Conservation (phyloP, 2,797 vertebrate species). For the Lepus oiostolus region DNA sequence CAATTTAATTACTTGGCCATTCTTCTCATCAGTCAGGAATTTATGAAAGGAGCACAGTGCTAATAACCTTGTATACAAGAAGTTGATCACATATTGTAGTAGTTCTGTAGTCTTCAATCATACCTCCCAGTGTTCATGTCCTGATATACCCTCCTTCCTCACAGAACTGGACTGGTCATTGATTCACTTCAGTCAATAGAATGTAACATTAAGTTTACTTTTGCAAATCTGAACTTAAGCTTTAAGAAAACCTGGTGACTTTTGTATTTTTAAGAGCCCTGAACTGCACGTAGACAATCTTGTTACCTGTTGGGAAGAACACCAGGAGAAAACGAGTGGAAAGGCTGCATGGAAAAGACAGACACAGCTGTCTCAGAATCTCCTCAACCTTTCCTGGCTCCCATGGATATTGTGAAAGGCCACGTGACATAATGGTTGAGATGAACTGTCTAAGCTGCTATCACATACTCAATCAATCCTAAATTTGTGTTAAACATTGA, state of each 20-base stretch:
- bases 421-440: not conserved
- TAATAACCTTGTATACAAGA: not conserved
- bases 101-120: not conserved
- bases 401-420: not conserved
- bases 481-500: not conserved
- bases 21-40: slow-evolving; percentile 20
- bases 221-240: not conserved
- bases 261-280: not conserved
- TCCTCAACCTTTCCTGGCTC: not conserved
- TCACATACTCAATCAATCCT: not conserved
- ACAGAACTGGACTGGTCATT: not conserved
- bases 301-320: not conserved
- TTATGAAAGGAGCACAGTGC: not conserved
- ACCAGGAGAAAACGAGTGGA: not conserved
- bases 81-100: not conserved
- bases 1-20: not conserved
- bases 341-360: not conserved
- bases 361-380: not conserved
- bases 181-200: not conserved
- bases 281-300: not conserved
- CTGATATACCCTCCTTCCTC: not conserved
- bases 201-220: not conserved
- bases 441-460: not conserved
- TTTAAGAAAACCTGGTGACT: not conserved
- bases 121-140: not conserved